These are phyloP conservation scores for Orcinus orca DNA, from an alignment of 2,113 vertebrate genomes.

Conservation along the genomic window DNA sequence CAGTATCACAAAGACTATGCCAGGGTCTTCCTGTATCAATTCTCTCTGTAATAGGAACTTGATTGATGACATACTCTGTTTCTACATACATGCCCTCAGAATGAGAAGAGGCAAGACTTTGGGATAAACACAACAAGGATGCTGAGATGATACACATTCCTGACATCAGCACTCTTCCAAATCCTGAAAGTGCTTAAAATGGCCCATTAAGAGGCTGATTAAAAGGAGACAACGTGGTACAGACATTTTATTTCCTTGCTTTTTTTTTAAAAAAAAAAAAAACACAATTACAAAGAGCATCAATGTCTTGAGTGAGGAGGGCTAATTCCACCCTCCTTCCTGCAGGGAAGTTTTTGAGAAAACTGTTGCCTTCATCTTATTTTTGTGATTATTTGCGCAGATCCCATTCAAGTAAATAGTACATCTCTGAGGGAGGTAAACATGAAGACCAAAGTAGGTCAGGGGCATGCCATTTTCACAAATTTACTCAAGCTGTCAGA, in stretches of 20 bases:
- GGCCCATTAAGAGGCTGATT: not conserved
- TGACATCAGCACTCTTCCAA: not conserved
- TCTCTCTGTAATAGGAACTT: not conserved
- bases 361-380: not conserved
- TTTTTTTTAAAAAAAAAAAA: not conserved
- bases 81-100: not conserved
- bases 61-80: not conserved
- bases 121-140: not conserved
- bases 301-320: not conserved
- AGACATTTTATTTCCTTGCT: not conserved
- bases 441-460: not conserved
- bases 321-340: not conserved
- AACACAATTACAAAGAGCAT: not conserved
- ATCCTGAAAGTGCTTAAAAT: not conserved
- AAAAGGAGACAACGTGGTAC: not conserved
- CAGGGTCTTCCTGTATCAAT: not conserved
- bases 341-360: constrained; percentile 9
- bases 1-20: not conserved
- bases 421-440: not conserved
- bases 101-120: not conserved
- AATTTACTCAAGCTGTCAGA: not conserved
- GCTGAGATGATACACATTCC: not conserved
- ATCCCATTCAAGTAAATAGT: not conserved
- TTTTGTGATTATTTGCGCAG: not conserved
- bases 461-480: not conserved